These are phyloP conservation scores for Solea solea DNA, from an alignment of 2,113 vertebrate genomes.

Conservation along the genomic window DNA sequence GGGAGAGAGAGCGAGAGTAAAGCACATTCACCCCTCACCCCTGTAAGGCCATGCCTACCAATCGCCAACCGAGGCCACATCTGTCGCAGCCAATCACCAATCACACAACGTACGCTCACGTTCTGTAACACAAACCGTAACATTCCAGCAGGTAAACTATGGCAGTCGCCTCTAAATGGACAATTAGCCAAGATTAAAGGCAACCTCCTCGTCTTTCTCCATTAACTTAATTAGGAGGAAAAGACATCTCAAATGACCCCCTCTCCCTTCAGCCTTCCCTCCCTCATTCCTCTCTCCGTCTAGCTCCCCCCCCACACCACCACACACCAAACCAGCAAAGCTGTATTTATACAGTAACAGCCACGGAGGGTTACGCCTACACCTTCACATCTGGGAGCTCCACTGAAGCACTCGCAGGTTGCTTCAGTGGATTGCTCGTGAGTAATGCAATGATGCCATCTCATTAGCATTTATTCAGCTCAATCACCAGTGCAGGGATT, in stretches of 20 bases:
- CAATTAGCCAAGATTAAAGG: conserved; percentile 82
- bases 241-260: conserved; percentile 74
- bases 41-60: conserved; percentile 34
- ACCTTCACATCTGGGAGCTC: conserved; percentile 42
- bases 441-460: conserved; percentile 27
- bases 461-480: conserved; percentile 23
- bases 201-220: conserved; percentile 72
- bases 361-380: conserved; percentile 11
- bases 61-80: conserved; percentile 24
- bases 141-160: conserved; percentile 78
- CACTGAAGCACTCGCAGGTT: conserved; percentile 43
- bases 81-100: conserved; percentile 58
- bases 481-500: conserved; percentile 24
- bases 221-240: conserved; percentile 78
- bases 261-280: conserved; percentile 12
- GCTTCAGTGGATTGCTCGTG: conserved; percentile 52
- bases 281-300: conserved; percentile 41
- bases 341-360: conserved; percentile 50
- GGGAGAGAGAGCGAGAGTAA: not conserved
- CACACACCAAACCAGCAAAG: conserved; percentile 16
- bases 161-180: conserved; percentile 75
- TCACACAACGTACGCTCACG: conserved; percentile 37
- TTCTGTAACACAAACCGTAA: conserved; percentile 72
- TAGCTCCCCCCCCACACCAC: conserved; percentile 8
- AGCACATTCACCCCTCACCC: conserved; percentile 7